Conservation (phyloP, 2,113 vertebrate species). For the Recurvirostra avosetta region DNA sequence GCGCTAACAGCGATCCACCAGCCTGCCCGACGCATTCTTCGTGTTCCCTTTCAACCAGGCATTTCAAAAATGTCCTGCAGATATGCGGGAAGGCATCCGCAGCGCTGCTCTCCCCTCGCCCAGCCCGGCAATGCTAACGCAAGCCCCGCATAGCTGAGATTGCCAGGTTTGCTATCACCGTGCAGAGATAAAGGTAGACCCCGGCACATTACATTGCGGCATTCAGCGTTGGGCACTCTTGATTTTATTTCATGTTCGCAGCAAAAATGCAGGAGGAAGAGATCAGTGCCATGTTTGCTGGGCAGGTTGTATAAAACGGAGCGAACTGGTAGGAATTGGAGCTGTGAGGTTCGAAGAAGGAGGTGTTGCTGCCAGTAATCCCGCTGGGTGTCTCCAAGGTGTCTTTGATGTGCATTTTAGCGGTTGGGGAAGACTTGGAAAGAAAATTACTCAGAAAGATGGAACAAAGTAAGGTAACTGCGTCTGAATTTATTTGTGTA, state of each 20-base stretch:
- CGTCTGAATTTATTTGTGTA: not conserved
- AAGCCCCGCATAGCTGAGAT: slow-evolving; percentile 13
- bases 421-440: not conserved
- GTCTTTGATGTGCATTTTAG: not conserved
- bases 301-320: not conserved
- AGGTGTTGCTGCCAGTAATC: not conserved
- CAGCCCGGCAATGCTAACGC: not conserved
- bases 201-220: not conserved
- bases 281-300: not conserved
- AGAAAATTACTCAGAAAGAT: not conserved
- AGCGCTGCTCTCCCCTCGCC: not conserved
- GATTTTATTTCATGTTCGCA: not conserved
- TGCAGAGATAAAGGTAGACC: not conserved
- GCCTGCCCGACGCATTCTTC: not conserved
- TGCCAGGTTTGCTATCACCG: not conserved
- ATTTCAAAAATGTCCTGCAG: slow-evolving; percentile 54
- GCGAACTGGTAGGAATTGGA: not conserved
- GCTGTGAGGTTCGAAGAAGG: not conserved
- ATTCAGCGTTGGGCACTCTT: not conserved
- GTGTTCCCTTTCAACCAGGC: slow-evolving; percentile 33
- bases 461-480: not conserved
- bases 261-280: not conserved
- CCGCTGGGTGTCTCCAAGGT: not conserved
- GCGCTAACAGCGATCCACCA: not conserved
- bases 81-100: slow-evolving; percentile 18